A percentile compares a stretch with the other conserved stretches of the same genome.
Evolutionary conservation across 2,797 vertebrate species (phyloP).

Genomic region (Sebastes itinus): DNA sequence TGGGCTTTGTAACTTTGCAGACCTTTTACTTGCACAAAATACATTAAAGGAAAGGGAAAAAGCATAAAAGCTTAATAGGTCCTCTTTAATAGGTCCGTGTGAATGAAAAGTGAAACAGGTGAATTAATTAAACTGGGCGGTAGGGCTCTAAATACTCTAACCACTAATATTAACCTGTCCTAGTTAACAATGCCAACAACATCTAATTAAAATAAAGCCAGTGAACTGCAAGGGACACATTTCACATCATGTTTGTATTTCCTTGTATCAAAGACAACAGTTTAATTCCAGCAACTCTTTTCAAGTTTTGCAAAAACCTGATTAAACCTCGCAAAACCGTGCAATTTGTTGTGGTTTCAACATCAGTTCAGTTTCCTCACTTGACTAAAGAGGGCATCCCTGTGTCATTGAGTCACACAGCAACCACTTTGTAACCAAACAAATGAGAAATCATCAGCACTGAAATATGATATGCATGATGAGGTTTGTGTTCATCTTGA

Average conservation of each 20-base stretch:
- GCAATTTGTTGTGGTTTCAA: neutral
- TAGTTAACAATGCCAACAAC: neutral
- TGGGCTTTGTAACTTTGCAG: no score
- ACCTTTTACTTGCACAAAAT: no score
- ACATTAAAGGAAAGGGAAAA: no score
- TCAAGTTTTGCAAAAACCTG: neutral
- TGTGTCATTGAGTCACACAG: neutral
- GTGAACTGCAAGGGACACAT: neutral
- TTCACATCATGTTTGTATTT: neutral
- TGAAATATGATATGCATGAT: neutral
- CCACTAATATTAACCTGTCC: neutral
- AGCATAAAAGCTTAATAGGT: no score
- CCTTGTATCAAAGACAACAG: neutral
- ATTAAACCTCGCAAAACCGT: neutral
- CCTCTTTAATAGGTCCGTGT: no score
- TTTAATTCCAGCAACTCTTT: neutral
- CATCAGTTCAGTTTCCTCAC: neutral
- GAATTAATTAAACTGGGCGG: neutral
- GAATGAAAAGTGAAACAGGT: neutral
- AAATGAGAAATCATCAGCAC: neutral
- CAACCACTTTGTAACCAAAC: neutral
- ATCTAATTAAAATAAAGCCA: neutral
- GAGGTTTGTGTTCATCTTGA: neutral
- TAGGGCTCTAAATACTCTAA: neutral
- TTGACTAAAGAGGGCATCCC: neutral